Conservation (phyloP, 2,888 invertebrate genomes). For the Thysanoteuthis rhombus region DNA sequence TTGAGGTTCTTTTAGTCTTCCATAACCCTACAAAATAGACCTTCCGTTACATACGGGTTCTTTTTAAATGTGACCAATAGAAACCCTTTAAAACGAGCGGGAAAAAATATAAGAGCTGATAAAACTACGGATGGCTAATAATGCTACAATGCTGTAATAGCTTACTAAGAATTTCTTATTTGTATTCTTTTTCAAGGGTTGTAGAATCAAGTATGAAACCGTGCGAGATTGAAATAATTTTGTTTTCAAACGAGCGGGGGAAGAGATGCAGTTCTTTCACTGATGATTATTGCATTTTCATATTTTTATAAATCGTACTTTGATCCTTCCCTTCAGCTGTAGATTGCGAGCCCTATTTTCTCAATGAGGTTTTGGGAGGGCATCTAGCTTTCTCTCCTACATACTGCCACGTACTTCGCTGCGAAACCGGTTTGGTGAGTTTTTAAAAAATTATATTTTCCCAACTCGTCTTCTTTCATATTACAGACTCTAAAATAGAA, state of each 20-base stretch:
- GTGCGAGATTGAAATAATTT: neutral
- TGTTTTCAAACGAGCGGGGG: neutral
- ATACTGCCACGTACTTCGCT: no score
- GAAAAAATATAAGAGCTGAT: neutral
- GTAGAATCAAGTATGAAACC: neutral
- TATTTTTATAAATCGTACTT: neutral
- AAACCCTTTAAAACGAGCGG: neutral
- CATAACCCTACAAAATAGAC: neutral
- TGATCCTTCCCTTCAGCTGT: neutral
- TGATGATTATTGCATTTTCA: neutral
- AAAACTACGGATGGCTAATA: neutral
- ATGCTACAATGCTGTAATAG: neutral
- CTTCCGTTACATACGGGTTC: neutral
- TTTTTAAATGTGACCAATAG: neutral
- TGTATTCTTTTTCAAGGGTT: neutral
- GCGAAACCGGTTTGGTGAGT: neutral
- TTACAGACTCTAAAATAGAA: no score
- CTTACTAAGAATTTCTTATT: neutral
- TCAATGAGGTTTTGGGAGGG: neutral
- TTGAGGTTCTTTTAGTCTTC: neutral
- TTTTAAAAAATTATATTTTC: no score
- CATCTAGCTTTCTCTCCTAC: neutral
- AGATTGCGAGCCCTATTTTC: neutral
- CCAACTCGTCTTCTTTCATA: no score
- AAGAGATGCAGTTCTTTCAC: neutral